Conservation (phyloP, 2,113 vertebrate species). For the Aspidoscelis tigris region DNA sequence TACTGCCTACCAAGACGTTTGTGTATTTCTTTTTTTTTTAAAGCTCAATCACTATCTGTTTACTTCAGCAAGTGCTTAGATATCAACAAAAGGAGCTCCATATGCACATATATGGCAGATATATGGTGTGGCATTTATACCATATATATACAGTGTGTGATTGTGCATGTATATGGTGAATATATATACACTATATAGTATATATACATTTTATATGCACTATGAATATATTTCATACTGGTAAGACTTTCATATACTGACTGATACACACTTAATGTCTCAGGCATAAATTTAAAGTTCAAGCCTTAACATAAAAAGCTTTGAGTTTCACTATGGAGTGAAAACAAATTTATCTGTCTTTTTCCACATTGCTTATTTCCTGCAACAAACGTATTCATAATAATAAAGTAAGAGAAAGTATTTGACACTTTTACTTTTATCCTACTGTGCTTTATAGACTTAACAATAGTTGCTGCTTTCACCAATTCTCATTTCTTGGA, state of each 20-base stretch:
- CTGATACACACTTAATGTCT: not conserved
- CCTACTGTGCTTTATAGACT: conserved; percentile 36
- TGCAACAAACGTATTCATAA: conserved; percentile 1
- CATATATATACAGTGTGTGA: too few species aligned
- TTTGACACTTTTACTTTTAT: conserved; percentile 21
- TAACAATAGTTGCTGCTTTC: conserved; percentile 44
- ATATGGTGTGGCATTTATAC: too few species aligned
- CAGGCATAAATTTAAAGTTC: conserved; percentile 10
- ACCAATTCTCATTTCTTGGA: conserved; percentile 31
- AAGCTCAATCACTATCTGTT: not conserved
- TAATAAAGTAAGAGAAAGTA: conserved; percentile 13
- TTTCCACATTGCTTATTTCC: not conserved
- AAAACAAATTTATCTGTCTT: conserved; percentile 14
- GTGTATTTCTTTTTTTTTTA: not conserved
- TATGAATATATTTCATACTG: not conserved
- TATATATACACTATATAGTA: too few species aligned
- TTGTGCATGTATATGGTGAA: too few species aligned
- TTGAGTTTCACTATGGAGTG: conserved; percentile 11
- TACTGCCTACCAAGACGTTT: not conserved
- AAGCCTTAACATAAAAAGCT: conserved; percentile 18
- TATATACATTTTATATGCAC: too few species aligned
- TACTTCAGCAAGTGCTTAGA: not conserved
- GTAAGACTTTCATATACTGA: not conserved
- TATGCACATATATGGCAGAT: too few species aligned
- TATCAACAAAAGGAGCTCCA: conserved; percentile 14